A percentile compares a stretch with the other conserved stretches of the same genome.
Evolutionary conservation across 92 coral and sea anemone species (phyloP).

Genomic region (Paragorgia papillata): DNA sequence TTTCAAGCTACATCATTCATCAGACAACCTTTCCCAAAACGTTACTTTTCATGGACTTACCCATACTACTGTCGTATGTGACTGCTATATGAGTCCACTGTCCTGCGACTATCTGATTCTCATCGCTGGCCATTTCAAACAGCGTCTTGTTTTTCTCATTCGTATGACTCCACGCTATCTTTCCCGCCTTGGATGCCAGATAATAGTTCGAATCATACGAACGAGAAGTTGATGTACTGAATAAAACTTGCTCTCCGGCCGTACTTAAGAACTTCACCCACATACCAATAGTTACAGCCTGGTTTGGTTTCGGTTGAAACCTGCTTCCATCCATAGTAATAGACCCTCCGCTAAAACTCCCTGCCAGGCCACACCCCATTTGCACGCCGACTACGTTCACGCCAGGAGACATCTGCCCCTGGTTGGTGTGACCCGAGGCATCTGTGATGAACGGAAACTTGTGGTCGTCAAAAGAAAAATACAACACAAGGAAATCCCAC

Average conservation of each 20-base stretch:
- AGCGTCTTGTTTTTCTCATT: constrained; percentile 52
- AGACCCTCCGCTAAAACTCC: constrained; percentile 68
- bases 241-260: constrained; percentile 68
- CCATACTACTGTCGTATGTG: constrained; percentile 67
- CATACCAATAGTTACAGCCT: constrained; percentile 71
- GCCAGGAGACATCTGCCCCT: constrained; percentile 59
- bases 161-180: constrained; percentile 69
- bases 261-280: constrained; percentile 67
- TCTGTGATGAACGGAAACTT: constrained; percentile 57
- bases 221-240: constrained; percentile 59
- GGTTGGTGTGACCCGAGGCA: constrained; percentile 65
- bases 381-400: constrained; percentile 47
- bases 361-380: constrained; percentile 73
- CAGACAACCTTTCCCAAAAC: too few species aligned
- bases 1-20: too few species aligned
- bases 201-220: constrained; percentile 66
- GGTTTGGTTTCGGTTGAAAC: constrained; percentile 69
- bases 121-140: constrained; percentile 57
- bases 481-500: constrained; percentile 47
- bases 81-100: constrained; percentile 81
- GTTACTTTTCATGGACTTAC: constrained; percentile 50
- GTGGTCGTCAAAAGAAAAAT: constrained; percentile 68
- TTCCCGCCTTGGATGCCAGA: constrained; percentile 69
- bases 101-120: constrained; percentile 56
- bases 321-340: constrained; percentile 66